Evolutionary conservation across 1,140 invertebrate genomes (phyloP).

Genomic region (Elysia chlorotica): DNA sequence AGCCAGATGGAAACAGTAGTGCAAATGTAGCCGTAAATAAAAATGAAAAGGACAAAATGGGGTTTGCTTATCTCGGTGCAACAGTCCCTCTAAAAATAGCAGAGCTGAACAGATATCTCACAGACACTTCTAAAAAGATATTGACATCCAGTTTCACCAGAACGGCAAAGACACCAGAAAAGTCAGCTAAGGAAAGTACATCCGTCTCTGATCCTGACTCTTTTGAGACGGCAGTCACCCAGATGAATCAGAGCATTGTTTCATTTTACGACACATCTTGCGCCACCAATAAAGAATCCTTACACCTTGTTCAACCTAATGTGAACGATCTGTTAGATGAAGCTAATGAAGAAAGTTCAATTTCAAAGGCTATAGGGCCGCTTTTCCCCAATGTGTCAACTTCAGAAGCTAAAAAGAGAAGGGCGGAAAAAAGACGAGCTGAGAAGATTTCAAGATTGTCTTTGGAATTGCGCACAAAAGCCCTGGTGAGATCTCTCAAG

Average conservation of each 20-base stretch:
- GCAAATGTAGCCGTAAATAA: not conserved
- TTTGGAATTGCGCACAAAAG: slow-evolving; percentile 66
- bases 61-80: not conserved
- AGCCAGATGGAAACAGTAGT: no score
- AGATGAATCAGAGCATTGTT: slow-evolving; percentile 20
- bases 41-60: not conserved
- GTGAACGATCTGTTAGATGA: not conserved
- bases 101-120: slow-evolving; percentile 15
- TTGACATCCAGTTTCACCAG: not conserved
- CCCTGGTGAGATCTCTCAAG: slow-evolving; percentile 71
- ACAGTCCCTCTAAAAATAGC: slow-evolving; percentile 10
- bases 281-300: not conserved
- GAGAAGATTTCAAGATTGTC: slow-evolving; percentile 37
- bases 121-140: not conserved
- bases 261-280: slow-evolving; percentile 21
- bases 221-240: slow-evolving; percentile 8
- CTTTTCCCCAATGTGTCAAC: slow-evolving; percentile 2
- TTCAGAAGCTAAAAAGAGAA: slow-evolving; percentile 7
- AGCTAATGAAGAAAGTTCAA: slow-evolving; percentile 2
- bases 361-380: not conserved
- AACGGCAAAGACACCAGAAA: not conserved
- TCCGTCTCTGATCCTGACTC: not conserved
- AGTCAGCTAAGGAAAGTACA: not conserved
- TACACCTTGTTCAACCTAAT: not conserved
- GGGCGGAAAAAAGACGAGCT: slow-evolving; percentile 25